Evolutionary conservation across 2,888 invertebrate species (phyloP), one percentile per base, ranked within the genome.

Genomic region (Polymixis lichenea): DNA sequence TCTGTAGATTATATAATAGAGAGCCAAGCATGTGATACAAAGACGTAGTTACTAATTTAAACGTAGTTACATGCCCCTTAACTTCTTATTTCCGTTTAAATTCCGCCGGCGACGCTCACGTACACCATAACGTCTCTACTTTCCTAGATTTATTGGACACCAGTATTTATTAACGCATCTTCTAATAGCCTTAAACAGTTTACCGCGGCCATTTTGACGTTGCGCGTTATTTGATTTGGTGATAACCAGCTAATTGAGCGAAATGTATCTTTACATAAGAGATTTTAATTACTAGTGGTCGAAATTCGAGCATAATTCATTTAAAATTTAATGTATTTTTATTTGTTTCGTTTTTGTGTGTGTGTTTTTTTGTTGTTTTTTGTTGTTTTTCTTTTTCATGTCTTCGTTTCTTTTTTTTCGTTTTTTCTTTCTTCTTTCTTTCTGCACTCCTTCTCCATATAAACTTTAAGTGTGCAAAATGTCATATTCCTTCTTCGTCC

Each of bases 31-130:
- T 32, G 38, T 69, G 55, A 75, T 66, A 73, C 62, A 73, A 68
- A 68, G 60, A 53, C 38, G 49, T 64, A 38, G 38, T 38, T 38
- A 51, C 82, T 85, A 85, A 82, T 83, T 93, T 91, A 90, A 92
- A 88, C 89, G 89, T 89, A 91, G 91, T 92, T 90, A 89, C 89
- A 90, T 87, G 86, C 88, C 82, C 89, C 88, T 91, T 91, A 93
- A 92, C 90, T 93, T 93, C 90, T 92, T 91, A 93, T 91, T 91
- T 90, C 90, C 87, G 91, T 93, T 93, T 90, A 93, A 94, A 93
- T 94, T 93, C 92, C 89, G 83, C 81, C 80, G 86, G 87, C 89
- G 89, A 87, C 87, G 89, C 92, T 89, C 93, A 93, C 94, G 93
- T 93, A 90, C 89, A 83, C 91, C 90, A 90, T 91, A 91, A 93